phyloP scores from a whole-genome alignment of 2,113 vertebrate genomes.

The Cromileptes altivelis region DNA sequence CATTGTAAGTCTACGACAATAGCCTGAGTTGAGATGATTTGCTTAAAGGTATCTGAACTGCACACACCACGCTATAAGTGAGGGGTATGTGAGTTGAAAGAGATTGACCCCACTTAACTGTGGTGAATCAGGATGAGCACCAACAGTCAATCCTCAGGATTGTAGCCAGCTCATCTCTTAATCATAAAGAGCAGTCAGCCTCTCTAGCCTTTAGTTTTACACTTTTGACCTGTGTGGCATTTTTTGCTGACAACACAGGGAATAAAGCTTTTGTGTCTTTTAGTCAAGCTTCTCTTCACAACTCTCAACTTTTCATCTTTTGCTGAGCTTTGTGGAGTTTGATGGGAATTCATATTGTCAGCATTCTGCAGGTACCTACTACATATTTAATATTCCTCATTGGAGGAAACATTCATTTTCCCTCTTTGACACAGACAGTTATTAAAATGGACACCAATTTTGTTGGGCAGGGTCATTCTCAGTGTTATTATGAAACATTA shows the following conservation, averaged over 20 bases:
- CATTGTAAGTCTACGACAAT: not conserved
- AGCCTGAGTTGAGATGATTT: not conserved
- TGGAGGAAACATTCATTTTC: constrained; percentile 5
- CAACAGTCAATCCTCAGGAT: constrained; percentile 23
- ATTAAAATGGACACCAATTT: not conserved
- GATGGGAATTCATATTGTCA: constrained; percentile 39
- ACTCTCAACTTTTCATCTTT: constrained; percentile 49
- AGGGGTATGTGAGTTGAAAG: constrained; percentile 10
- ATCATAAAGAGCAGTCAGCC: constrained; percentile 30
- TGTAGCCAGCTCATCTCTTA: constrained; percentile 21
- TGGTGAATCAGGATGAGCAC: constrained; percentile 30
- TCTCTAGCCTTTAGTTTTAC: constrained; percentile 34
- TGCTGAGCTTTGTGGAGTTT: constrained; percentile 46
- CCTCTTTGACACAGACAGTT: constrained; percentile 17
- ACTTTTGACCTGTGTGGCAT: constrained; percentile 42
- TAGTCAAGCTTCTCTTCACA: constrained; percentile 34
- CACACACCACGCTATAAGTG: constrained; percentile 2
- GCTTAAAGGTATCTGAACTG: not conserved
- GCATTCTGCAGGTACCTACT: constrained; percentile 47
- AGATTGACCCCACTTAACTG: constrained; percentile 36
- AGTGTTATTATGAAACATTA: not conserved
- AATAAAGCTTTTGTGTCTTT: constrained; percentile 41
- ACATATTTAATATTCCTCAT: constrained; percentile 56
- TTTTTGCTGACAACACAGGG: constrained; percentile 52
- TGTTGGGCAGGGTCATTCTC: not conserved